Percentiles rank a stretch among this genome's conserved stretches.
These are phyloP conservation scores for Helobdella robusta DNA, from an alignment of 2,888 invertebrate genomes.

Conservation along the genomic window DNA sequence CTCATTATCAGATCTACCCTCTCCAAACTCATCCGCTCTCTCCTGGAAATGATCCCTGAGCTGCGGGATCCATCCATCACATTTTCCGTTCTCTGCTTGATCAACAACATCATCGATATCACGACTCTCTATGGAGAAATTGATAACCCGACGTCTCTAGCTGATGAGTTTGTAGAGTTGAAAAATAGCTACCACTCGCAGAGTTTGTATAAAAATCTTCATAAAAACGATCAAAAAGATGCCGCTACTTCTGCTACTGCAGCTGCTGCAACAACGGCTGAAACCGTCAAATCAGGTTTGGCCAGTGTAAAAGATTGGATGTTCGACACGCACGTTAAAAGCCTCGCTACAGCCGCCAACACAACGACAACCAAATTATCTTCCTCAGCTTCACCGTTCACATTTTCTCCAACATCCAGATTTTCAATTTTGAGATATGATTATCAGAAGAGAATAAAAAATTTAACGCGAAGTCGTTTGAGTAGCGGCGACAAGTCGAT, in stretches of 20 bases:
- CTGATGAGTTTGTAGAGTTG: background rate
- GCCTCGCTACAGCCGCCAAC: background rate
- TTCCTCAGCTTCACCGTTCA: background rate
- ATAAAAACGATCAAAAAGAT: background rate
- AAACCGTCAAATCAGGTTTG: background rate
- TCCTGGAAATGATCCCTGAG: slow-evolving; percentile 53
- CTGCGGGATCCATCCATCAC: slow-evolving; percentile 12
- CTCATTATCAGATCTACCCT: slow-evolving; percentile 49
- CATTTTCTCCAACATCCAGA: slow-evolving; percentile 1
- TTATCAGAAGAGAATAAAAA: slow-evolving; percentile 7
- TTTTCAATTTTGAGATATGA: slow-evolving; percentile 9
- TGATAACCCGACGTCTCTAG: slow-evolving; percentile 7
- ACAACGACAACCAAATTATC: too few relatives aligned
- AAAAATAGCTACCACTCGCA: background rate
- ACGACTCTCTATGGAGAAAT: slow-evolving; percentile 42
- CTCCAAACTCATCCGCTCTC: slow-evolving; percentile 54
- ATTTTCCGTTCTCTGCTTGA: slow-evolving; percentile 55
- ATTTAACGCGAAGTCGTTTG: background rate
- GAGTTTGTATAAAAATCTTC: background rate
- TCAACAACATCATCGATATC: slow-evolving; percentile 56
- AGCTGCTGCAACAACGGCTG: background rate
- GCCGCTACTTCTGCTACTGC: background rate
- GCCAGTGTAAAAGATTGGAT: too few relatives aligned
- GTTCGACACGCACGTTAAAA: slow-evolving; percentile 13
- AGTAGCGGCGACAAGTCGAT: slow-evolving; percentile 11